Percentiles rank a stretch among this genome's conserved stretches.
These are phyloP conservation scores for Eriocheir sinensis DNA, from an alignment of 1,140 invertebrate species.

Conservation along the genomic window DNA sequence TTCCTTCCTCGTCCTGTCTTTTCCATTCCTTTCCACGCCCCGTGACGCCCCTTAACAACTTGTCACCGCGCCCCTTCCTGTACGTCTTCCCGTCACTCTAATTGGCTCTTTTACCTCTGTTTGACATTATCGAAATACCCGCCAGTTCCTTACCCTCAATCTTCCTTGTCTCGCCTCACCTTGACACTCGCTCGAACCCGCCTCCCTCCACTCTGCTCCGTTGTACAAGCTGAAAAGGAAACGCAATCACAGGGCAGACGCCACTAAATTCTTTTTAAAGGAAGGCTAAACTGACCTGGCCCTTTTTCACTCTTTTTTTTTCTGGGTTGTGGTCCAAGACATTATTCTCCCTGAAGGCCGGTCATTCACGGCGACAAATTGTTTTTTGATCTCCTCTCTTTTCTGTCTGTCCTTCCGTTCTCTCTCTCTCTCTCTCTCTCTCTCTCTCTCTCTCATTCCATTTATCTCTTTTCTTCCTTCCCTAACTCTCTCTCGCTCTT, in stretches of 20 bases:
- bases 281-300: background rate
- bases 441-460: conserved; percentile 17
- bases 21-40: background rate
- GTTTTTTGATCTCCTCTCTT: background rate
- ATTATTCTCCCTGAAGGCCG: background rate
- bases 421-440: conserved; percentile 16
- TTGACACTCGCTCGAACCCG: background rate
- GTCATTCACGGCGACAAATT: conserved; percentile 3
- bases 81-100: background rate
- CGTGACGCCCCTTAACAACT: background rate
- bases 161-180: background rate
- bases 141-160: background rate
- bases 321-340: background rate
- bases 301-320: too few species aligned
- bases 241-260: background rate
- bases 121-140: background rate
- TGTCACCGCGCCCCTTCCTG: background rate
- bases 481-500: background rate
- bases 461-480: background rate
- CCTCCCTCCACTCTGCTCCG: background rate
- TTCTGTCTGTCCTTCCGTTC: background rate
- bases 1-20: background rate
- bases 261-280: background rate
- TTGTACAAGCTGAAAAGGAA: background rate
- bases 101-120: background rate